These are phyloP conservation scores for Pardalotus punctatus DNA, from an alignment of 2,113 vertebrate species.

Conservation along the genomic window DNA sequence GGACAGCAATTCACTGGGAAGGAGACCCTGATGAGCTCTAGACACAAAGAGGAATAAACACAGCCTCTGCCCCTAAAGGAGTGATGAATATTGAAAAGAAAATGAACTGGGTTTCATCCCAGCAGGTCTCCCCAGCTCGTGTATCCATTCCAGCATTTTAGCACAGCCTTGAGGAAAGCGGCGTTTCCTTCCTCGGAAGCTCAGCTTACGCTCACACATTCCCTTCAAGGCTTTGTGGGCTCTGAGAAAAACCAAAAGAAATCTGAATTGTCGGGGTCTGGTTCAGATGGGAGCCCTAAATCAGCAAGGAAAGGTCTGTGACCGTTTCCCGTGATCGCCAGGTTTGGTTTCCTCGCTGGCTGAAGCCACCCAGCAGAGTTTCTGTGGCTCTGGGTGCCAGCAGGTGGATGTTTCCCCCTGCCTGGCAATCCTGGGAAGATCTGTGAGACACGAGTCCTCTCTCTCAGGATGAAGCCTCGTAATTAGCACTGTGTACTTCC, in stretches of 20 bases:
- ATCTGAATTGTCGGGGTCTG: not conserved
- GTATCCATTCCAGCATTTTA: not conserved
- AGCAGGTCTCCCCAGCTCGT: not conserved
- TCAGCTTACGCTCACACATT: not conserved
- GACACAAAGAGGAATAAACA: not conserved
- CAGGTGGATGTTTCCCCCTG: not conserved
- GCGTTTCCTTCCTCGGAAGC: not conserved
- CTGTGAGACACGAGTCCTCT: slow-evolving; percentile 59
- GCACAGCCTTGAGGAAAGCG: not conserved
- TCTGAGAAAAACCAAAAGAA: not conserved
- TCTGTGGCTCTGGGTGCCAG: not conserved
- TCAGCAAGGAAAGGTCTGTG: not conserved
- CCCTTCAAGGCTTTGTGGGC: not conserved
- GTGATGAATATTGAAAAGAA: not conserved
- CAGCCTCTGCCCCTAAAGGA: not conserved
- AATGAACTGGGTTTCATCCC: not conserved
- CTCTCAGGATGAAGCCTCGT: slow-evolving; percentile 37
- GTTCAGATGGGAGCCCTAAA: not conserved
- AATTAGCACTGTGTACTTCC: slow-evolving; percentile 58
- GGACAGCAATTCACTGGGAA: not conserved
- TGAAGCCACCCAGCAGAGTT: not conserved
- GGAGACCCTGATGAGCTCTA: not conserved
- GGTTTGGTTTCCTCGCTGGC: not conserved
- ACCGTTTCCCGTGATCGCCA: not conserved
- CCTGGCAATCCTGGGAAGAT: slow-evolving; percentile 18